phyloP scores from a whole-genome alignment of 2,888 invertebrate genomes.

The Lasius fuliginosus region DNA sequence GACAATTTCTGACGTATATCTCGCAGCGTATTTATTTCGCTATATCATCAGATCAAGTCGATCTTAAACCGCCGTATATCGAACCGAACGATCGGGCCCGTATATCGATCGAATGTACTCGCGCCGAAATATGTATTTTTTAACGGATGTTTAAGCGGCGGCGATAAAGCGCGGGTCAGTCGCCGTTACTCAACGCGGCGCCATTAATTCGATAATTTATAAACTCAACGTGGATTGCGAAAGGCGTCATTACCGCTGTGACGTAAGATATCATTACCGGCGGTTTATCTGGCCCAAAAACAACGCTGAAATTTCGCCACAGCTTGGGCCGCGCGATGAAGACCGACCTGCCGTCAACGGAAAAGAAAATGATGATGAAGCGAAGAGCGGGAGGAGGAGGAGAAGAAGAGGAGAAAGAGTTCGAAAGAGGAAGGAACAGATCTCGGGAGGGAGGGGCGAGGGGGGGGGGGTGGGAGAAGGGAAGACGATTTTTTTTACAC shows the following conservation, averaged over 20 bases:
- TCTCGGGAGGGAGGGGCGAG: neutral
- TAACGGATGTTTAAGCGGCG: conserved; percentile 47
- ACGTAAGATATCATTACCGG: conserved; percentile 73
- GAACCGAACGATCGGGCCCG: neutral
- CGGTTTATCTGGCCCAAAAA: conserved; percentile 66
- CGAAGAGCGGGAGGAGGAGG: conserved; percentile 20
- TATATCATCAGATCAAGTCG: neutral
- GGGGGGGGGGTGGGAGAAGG: conserved; percentile 9
- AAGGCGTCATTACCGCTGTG: conserved; percentile 66
- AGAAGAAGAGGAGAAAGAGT: conserved; percentile 36
- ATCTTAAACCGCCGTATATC: conserved; percentile 12
- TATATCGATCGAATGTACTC: neutral
- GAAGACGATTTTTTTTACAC: conserved; percentile 58
- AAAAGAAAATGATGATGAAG: conserved; percentile 31
- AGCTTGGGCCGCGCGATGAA: conserved; percentile 28
- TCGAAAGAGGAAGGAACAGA: conserved; percentile 17
- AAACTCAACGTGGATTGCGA: conserved; percentile 60
- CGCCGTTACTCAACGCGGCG: conserved; percentile 56
- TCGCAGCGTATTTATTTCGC: neutral
- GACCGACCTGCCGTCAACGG: conserved; percentile 35
- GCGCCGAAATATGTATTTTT: conserved; percentile 33
- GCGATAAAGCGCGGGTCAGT: conserved; percentile 32
- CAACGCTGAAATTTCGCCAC: conserved; percentile 63
- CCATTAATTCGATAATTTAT: conserved; percentile 73
- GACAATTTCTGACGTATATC: conserved; percentile 20